Evolutionary conservation across 2,113 vertebrate species (phyloP).

Genomic region (Solea senegalensis): DNA sequence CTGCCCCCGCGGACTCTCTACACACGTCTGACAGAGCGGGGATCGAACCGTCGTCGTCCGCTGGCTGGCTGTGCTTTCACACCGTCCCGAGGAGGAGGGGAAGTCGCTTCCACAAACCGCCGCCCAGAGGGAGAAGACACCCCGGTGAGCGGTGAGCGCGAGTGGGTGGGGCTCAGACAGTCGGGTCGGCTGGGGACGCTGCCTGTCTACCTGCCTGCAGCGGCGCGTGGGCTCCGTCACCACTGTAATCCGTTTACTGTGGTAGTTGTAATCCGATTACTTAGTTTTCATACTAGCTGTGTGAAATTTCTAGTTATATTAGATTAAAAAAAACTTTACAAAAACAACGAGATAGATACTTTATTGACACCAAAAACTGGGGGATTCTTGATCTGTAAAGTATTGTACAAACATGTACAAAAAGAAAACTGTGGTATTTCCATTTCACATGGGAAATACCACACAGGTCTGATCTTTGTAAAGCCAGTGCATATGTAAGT

Average conservation of each 20-base stretch:
- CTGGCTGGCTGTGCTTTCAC: neutral
- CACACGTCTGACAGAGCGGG: slow-evolving; percentile 56
- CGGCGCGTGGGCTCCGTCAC: slow-evolving; percentile 25
- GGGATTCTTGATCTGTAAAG: too few relatives aligned
- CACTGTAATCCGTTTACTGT: slow-evolving; percentile 10
- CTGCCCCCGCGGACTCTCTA: slow-evolving; percentile 65
- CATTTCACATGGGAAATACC: too few relatives aligned
- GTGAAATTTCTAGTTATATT: too few relatives aligned
- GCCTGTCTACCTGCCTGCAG: slow-evolving; percentile 63
- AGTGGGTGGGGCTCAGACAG: slow-evolving; percentile 68
- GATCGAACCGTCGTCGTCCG: slow-evolving; percentile 34
- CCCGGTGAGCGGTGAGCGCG: slow-evolving; percentile 51
- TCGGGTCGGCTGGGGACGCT: slow-evolving; percentile 70
- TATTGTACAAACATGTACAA: too few relatives aligned
- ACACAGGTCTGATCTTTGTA: too few relatives aligned
- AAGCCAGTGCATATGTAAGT: too few relatives aligned
- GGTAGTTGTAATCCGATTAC: slow-evolving; percentile 32
- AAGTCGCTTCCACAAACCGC: slow-evolving; percentile 17
- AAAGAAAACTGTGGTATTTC: too few relatives aligned
- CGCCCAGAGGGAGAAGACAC: slow-evolving; percentile 33
- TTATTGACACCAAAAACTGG: too few relatives aligned
- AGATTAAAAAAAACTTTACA: too few relatives aligned
- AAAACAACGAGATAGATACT: too few relatives aligned
- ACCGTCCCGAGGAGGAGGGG: slow-evolving; percentile 21
- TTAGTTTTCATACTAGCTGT: neutral